Percentiles rank a stretch among this genome's conserved stretches.
These are phyloP conservation scores for Spialia ferax DNA, from an alignment of 2,888 invertebrate genomes.

Conservation along the genomic window DNA sequence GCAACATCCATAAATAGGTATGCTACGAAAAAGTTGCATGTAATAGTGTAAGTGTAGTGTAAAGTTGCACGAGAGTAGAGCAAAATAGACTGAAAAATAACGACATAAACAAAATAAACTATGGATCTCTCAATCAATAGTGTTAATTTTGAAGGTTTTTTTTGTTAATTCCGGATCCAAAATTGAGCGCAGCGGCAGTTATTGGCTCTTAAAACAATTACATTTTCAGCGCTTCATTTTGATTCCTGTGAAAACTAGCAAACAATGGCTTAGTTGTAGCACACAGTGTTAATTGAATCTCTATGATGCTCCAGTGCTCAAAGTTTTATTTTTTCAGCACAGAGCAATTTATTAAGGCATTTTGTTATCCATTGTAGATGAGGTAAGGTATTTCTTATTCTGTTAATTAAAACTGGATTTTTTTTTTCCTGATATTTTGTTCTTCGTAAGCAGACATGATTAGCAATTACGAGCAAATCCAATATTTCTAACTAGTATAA, in stretches of 20 bases:
- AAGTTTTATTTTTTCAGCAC: slow-evolving; percentile 24
- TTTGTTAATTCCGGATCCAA: background rate
- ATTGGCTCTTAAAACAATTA: slow-evolving; percentile 18
- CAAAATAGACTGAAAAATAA: no score
- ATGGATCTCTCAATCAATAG: background rate
- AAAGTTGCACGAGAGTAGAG: no score
- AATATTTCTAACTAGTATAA: no score
- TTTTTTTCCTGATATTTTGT: no score
- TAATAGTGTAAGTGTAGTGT: no score
- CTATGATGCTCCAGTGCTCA: slow-evolving; percentile 45
- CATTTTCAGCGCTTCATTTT: slow-evolving; percentile 13
- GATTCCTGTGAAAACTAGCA: slow-evolving; percentile 22
- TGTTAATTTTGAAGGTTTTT: background rate
- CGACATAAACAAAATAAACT: background rate
- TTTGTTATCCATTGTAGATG: no score
- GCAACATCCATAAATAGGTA: no score
- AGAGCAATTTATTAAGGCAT: no score
- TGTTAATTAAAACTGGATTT: no score
- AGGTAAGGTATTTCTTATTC: background rate
- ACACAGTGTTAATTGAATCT: slow-evolving; percentile 47
- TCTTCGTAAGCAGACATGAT: no score
- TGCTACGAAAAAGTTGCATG: no score
- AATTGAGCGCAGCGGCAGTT: slow-evolving; percentile 19
- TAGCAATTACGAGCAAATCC: no score
- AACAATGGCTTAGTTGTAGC: slow-evolving; percentile 48